Percentiles rank a stretch among this genome's conserved stretches.
phyloP scores from a whole-genome alignment of 2,888 invertebrate species.

The Trissonchulus latispiculum region DNA sequence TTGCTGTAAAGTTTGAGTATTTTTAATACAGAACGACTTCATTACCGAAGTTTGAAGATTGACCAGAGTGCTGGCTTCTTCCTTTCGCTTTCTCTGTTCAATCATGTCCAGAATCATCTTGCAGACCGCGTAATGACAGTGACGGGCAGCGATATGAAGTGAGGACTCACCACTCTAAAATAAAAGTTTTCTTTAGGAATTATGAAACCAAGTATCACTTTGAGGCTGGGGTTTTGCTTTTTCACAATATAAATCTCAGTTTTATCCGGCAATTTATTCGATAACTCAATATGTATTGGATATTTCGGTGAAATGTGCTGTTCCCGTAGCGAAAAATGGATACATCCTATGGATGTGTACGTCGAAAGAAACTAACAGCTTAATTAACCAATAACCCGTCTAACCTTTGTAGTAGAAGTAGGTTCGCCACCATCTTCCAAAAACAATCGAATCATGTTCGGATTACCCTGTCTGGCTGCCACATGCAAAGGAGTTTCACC shows the following conservation, averaged over 20 bases:
- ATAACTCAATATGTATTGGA: too few species aligned
- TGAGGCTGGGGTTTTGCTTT: too few species aligned
- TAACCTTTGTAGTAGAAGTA: conserved; percentile 43
- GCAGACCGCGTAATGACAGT: conserved; percentile 65
- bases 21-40: too few species aligned
- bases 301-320: too few species aligned
- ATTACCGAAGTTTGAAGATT: conserved; percentile 67
- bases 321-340: too few species aligned
- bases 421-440: conserved; percentile 91
- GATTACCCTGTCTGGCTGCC: conserved; percentile 80
- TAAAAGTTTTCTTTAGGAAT: too few species aligned
- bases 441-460: conserved; percentile 69
- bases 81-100: conserved; percentile 47
- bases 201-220: too few species aligned
- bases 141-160: conserved; percentile 78
- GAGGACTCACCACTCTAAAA: conserved; percentile 82
- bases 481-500: conserved; percentile 95
- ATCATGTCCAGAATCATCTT: conserved; percentile 69
- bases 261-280: too few species aligned
- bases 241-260: too few species aligned
- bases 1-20: too few species aligned
- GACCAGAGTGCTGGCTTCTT: conserved; percentile 69
- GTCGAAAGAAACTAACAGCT: conserved; percentile 4
- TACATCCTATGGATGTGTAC: too few species aligned
- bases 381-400: too few species aligned